These are phyloP conservation scores for Liodrosophila aerea DNA, from an alignment of 2,888 invertebrate species.

Conservation along the genomic window DNA sequence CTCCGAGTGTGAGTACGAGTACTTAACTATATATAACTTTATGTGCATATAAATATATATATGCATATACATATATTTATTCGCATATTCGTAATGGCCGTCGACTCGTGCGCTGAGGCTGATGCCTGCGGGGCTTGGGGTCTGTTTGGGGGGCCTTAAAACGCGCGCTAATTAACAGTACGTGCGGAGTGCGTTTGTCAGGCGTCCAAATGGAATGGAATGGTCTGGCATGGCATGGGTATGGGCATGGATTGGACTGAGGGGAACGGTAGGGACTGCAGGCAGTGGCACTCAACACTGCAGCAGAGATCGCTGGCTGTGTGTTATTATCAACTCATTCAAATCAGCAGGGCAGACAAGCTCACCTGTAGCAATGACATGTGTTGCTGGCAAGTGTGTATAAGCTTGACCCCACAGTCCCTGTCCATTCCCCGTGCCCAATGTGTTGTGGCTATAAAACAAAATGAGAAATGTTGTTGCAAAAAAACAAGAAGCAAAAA, in stretches of 20 bases:
- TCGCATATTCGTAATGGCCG: constrained; percentile 24
- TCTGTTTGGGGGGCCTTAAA: constrained; percentile 44
- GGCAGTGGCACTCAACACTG: constrained; percentile 39
- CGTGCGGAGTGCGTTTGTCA: constrained; percentile 74
- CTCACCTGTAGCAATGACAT: constrained; percentile 74
- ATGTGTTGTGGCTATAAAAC: constrained; percentile 73
- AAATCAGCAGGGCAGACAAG: constrained; percentile 59
- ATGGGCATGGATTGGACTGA: no score
- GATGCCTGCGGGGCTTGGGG: constrained; percentile 1
- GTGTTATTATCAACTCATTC: constrained; percentile 58
- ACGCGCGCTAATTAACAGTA: constrained; percentile 69
- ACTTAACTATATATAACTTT: background rate
- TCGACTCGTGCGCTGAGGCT: constrained; percentile 31
- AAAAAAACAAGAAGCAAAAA: constrained; percentile 22
- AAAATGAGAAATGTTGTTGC: constrained; percentile 77
- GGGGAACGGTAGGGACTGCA: constrained; percentile 1
- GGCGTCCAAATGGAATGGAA: constrained; percentile 38
- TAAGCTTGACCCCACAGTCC: constrained; percentile 52
- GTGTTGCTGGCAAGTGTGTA: constrained; percentile 55
- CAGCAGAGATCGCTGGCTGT: constrained; percentile 50
- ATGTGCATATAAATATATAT: background rate
- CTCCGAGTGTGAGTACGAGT: background rate
- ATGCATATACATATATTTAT: background rate
- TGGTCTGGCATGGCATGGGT: constrained; percentile 1
- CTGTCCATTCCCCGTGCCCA: constrained; percentile 10